Percentiles rank a stretch among this genome's conserved stretches.
phyloP scores from a whole-genome alignment of 2,113 vertebrate species.

The Aegithalos caudatus region DNA sequence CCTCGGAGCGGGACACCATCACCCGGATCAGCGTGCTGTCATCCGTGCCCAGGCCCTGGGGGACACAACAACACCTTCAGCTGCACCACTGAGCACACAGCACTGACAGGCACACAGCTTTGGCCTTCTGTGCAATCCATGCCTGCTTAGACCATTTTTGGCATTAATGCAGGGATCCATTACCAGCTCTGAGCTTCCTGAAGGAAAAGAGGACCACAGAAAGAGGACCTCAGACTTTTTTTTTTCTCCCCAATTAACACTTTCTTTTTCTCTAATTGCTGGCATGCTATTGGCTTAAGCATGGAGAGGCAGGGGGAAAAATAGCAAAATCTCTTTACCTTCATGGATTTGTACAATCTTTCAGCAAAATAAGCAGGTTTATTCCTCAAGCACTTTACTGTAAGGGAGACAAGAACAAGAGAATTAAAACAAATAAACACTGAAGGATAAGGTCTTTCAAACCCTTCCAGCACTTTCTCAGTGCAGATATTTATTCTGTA shows the following conservation, averaged over 20 bases:
- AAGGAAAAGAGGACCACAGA: neutral
- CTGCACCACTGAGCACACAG: neutral
- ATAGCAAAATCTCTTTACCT: conserved; percentile 75
- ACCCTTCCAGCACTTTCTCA: neutral
- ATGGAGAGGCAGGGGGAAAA: neutral
- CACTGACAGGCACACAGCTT: neutral
- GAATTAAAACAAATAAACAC: neutral
- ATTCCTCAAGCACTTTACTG: conserved; percentile 87
- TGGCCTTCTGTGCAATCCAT: neutral
- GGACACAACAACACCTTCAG: neutral
- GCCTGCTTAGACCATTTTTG: neutral
- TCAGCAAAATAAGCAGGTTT: conserved; percentile 91
- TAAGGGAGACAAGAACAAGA: neutral
- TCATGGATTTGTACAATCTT: conserved; percentile 94
- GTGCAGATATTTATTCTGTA: neutral
- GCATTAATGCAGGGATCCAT: neutral
- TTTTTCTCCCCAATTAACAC: fast-evolving
- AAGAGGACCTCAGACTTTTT: neutral
- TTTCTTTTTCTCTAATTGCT: neutral
- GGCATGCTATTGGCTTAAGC: neutral
- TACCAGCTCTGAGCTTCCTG: neutral
- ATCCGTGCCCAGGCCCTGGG: conserved; percentile 90
- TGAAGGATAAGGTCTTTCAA: neutral
- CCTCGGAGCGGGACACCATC: conserved; percentile 91
- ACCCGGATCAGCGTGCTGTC: conserved; percentile 88